Conservation (phyloP, 2,888 invertebrate genomes). For the Micoletzkya japonica region DNA sequence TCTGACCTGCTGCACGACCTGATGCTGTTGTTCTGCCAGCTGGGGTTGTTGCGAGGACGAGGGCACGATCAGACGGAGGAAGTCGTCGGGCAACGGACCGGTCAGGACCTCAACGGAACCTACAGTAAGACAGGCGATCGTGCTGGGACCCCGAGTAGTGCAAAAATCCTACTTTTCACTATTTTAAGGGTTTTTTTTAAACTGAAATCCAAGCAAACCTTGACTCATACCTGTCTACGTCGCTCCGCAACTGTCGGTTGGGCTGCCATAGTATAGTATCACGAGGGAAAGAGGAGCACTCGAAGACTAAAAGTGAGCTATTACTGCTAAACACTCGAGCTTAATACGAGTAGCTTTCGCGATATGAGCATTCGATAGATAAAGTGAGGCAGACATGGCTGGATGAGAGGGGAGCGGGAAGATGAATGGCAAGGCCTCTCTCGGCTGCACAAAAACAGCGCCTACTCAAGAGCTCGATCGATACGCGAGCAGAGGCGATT, state of each 20-base stretch:
- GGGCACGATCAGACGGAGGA: constrained; percentile 49
- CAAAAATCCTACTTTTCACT: background rate
- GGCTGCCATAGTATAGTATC: background rate
- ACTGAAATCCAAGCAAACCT: too few relatives aligned
- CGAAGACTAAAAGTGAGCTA: too few relatives aligned
- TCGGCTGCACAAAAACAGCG: too few relatives aligned
- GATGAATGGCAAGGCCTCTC: too few relatives aligned
- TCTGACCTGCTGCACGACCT: constrained; percentile 8
- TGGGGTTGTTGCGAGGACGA: constrained; percentile 23
- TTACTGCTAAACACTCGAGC: too few relatives aligned
- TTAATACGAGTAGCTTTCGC: too few relatives aligned
- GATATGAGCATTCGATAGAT: background rate
- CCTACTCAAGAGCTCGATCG: too few relatives aligned
- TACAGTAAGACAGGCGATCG: background rate
- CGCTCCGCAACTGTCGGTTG: constrained; percentile 35
- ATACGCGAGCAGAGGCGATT: too few relatives aligned
- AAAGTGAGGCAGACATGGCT: constrained; percentile 2
- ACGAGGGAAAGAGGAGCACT: too few relatives aligned
- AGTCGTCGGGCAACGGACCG: constrained; percentile 52
- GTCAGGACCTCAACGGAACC: constrained; percentile 43
- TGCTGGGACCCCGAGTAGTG: background rate
- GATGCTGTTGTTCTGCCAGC: constrained; percentile 10
- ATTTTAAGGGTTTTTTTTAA: background rate
- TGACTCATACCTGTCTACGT: constrained; percentile 31
- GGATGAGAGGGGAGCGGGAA: too few relatives aligned